Evolutionary conservation across 2,888 invertebrate genomes (phyloP).

Genomic region (Erynnis tages): DNA sequence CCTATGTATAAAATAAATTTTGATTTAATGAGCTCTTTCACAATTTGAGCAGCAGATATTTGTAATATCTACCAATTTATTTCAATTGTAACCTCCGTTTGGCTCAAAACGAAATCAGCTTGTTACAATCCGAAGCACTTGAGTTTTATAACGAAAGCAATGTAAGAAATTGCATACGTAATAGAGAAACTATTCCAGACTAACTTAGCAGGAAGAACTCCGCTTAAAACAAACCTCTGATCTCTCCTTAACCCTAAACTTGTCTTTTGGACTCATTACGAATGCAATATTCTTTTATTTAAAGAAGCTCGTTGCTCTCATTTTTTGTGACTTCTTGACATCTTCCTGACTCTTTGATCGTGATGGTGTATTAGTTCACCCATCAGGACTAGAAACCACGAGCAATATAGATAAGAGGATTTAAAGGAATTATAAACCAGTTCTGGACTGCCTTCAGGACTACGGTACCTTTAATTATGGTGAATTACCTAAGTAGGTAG

Average conservation of each 20-base stretch:
- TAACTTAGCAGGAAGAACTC: not conserved
- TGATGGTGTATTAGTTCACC: too few relatives aligned
- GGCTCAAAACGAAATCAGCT: not conserved
- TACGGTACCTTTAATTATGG: too few relatives aligned
- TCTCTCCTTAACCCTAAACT: not conserved
- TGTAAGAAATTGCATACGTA: not conserved
- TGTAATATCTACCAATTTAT: not conserved
- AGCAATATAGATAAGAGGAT: too few relatives aligned
- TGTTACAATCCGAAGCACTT: not conserved
- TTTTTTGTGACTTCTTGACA: not conserved
- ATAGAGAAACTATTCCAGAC: constrained; percentile 1
- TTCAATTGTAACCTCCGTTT: not conserved
- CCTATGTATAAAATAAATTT: not conserved
- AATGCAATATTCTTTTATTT: not conserved
- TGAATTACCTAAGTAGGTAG: too few relatives aligned
- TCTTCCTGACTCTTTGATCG: too few relatives aligned
- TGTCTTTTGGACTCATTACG: not conserved
- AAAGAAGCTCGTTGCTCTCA: not conserved
- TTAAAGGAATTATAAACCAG: too few relatives aligned
- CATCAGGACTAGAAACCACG: too few relatives aligned
- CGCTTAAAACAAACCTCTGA: not conserved
- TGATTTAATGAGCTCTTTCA: constrained; percentile 1
- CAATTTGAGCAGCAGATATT: not conserved
- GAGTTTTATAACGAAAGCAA: not conserved
- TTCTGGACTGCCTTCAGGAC: too few relatives aligned